A percentile compares a stretch with the other conserved stretches of the same genome.
Evolutionary conservation across 2,113 vertebrate species (phyloP).

Genomic region (pig (Sus scrofa)): T2T-Sscrofa CM000829.6:39297001-39297500

Average conservation of each 20-base stretch:
- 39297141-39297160: too few relatives aligned
- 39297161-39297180: too few relatives aligned
- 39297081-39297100: not conserved
- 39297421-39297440: not conserved
- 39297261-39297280: constrained; percentile 52
- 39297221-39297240: not conserved
- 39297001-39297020: not conserved
- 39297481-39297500: not conserved
- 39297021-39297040: not conserved
- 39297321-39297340: constrained; percentile 50
- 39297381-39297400: not conserved
- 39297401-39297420: not conserved
- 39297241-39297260: constrained; percentile 54
- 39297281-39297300: constrained; percentile 17
- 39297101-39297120: too few relatives aligned
- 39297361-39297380: not conserved
- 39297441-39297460: not conserved
- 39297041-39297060: not conserved
- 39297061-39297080: not conserved
- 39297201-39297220: too few relatives aligned
- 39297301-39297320: constrained; percentile 27
- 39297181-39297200: too few relatives aligned
- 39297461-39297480: not conserved
- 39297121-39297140: too few relatives aligned
- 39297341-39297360: not conserved